Base-by-base conservation (phyloP, 2,888 invertebrate species). In the Biston betularia region DNA sequence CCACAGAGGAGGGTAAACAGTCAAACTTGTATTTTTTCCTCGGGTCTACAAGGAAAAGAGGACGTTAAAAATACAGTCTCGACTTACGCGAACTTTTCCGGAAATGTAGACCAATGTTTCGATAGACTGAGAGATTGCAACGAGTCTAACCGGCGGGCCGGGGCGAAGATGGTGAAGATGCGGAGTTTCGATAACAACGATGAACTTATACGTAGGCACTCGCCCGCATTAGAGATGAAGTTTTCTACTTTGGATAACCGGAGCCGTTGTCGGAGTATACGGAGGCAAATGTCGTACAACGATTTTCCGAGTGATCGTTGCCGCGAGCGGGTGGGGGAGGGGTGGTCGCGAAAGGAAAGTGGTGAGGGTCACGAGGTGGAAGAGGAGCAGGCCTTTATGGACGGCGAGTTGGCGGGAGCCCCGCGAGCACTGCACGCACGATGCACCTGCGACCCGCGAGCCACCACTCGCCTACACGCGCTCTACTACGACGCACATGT, bases 101-200 rank as follows among this genome's bases (percentile, higher is more conserved):
- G 92, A 52, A 93, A 94, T 70, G 90, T 94, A 74, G 94, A 94
- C 81, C 92, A 92, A 82, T 92, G 92, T 82, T 91, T 93, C 64
- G 93, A 93, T 74, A 90, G 92, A 79, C 82, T 91, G 57, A 88
- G 89, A 78, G 89, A 89, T 73, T 88, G 83, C 76, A 87, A 82
- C 74, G 91, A 92, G 65, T 75, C 80, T 65, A 84, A 76, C 74
- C 80, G 83, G 68, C 79, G 83, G 67, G 72, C 79, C 42, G 75
- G 86, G 14, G 85, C 87, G 57, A 90, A 88, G 80, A 83, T 86
- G 78, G 79, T 85, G n/a, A 92, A 89, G 82, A 86, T 89, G 85
- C 83, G 91, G 69, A 92, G 89, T 75, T 90, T 90, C 71, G 92
- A 93, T 77, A 89, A 86, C 76, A 92, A 90, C 75, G 89, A 91